Base-by-base conservation (phyloP, 1,140 invertebrate genomes). In the Leucophenga varia region DNA sequence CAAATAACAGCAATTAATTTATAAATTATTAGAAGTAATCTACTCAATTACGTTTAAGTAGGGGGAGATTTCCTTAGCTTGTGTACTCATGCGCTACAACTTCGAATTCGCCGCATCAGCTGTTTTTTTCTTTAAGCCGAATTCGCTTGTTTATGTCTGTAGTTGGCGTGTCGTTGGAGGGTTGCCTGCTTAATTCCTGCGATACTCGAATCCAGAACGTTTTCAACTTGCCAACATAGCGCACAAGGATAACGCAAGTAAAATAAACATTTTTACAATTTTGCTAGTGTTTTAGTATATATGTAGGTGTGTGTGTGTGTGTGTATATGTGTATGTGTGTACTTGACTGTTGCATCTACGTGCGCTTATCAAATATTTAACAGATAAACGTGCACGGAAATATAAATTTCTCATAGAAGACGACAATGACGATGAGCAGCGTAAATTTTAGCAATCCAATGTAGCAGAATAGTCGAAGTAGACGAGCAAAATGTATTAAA, bases 361-460 rank as follows among this genome's bases (percentile, higher is more conserved):
- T 55, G 54, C 38, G 34, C 21, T 54, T 40, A 35, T 64, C 34
- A 64, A 64, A 65, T 65, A 64, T 64, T 64, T 32, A 64, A 49
- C n/a, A n/a, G n/a, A n/a, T n/a, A n/a, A n/a, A n/a, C n/a, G n/a
- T n/a, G n/a, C n/a, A n/a, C n/a, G n/a, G n/a, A n/a, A n/a, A n/a
- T n/a, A n/a, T n/a, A n/a, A n/a, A n/a, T n/a, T n/a, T n/a, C n/a
- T n/a, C n/a, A n/a, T n/a, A n/a, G n/a, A n/a, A n/a, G n/a, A 43
- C 47, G 32, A 39, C 17, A 58, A 55, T n/a, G 45, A 49, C 45
- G 43, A 54, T 48, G 52, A 50, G 52, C 52, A 51, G 40, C 37
- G 41, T 39, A 25, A 56, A 55, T 64, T 64, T 64, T 65, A 43
- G 50, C 51, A 49, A 53, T 35, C 28, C 19, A 19, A 50, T 14